phyloP scores from a whole-genome alignment of 2,888 invertebrate genomes.

The Spialia ferax region DNA sequence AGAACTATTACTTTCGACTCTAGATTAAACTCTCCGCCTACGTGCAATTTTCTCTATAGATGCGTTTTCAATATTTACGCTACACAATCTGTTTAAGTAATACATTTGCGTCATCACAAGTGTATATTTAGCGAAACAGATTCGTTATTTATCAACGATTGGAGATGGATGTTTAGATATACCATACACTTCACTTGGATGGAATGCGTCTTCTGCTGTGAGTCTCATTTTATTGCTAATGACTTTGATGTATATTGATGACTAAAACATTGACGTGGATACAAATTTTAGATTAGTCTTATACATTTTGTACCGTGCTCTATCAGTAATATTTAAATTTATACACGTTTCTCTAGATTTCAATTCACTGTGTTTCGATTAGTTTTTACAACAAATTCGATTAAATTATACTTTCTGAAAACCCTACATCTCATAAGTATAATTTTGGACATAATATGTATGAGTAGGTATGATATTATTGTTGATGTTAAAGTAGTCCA shows the following conservation, averaged over 20 bases:
- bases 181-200: conserved; percentile 46
- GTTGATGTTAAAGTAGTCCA: no score
- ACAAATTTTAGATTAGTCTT: neutral
- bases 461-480: no score
- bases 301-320: neutral
- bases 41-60: conserved; percentile 41
- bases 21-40: conserved; percentile 35
- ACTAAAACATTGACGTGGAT: neutral
- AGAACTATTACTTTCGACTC: no score
- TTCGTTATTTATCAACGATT: conserved; percentile 59
- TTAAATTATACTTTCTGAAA: no score
- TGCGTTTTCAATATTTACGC: conserved; percentile 15
- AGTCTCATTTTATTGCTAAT: conserved; percentile 24
- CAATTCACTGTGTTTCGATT: no score
- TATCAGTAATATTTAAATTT: neutral
- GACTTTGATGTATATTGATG: conserved; percentile 9
- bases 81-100: conserved; percentile 45
- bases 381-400: no score
- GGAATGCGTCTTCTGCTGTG: conserved; percentile 46
- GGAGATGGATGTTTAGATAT: conserved; percentile 56
- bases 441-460: no score
- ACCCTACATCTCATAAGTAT: no score
- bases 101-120: conserved; percentile 66
- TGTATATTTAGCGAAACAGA: conserved; percentile 60
- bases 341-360: no score